These are phyloP conservation scores for Parnassius mnemosyne DNA, from an alignment of 2,888 invertebrate genomes.

Conservation along the genomic window DNA sequence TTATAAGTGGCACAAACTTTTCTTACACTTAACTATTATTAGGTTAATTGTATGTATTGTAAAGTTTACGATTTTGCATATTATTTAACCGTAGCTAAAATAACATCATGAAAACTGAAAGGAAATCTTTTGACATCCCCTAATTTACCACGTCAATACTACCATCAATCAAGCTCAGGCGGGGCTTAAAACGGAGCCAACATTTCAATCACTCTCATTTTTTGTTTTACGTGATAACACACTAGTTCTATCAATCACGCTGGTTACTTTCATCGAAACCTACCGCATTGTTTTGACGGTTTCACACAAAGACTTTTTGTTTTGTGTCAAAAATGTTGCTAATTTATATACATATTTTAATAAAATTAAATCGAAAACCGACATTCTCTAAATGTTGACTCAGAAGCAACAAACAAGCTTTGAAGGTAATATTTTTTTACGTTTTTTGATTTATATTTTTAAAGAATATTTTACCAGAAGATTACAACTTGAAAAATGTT, in stretches of 20 bases:
- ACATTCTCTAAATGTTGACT: too few species aligned
- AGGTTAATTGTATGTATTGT: too few species aligned
- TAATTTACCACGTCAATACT: slow-evolving; percentile 51
- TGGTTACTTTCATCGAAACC: slow-evolving; percentile 8
- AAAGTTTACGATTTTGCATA: too few species aligned
- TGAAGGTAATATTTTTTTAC: too few species aligned
- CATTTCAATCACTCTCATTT: slow-evolving; percentile 31
- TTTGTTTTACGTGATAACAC: slow-evolving; percentile 25
- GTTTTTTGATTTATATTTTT: too few species aligned
- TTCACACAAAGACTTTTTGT: slow-evolving; percentile 1
- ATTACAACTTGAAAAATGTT: neutral
- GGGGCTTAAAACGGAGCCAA: slow-evolving; percentile 38
- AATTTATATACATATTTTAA: neutral
- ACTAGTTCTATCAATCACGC: slow-evolving; percentile 26
- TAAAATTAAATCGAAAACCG: too few species aligned
- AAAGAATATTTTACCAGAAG: too few species aligned
- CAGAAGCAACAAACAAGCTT: too few species aligned
- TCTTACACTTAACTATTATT: too few species aligned
- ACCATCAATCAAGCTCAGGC: slow-evolving; percentile 49
- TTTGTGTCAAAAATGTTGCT: neutral
- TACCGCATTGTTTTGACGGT: slow-evolving; percentile 1
- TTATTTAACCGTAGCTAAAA: slow-evolving; percentile 5
- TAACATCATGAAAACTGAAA: slow-evolving; percentile 32
- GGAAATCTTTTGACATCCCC: slow-evolving; percentile 36
- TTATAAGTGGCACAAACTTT: too few species aligned